phyloP scores from a whole-genome alignment of 2,888 invertebrate species.

The Eretmocerus hayati region DNA sequence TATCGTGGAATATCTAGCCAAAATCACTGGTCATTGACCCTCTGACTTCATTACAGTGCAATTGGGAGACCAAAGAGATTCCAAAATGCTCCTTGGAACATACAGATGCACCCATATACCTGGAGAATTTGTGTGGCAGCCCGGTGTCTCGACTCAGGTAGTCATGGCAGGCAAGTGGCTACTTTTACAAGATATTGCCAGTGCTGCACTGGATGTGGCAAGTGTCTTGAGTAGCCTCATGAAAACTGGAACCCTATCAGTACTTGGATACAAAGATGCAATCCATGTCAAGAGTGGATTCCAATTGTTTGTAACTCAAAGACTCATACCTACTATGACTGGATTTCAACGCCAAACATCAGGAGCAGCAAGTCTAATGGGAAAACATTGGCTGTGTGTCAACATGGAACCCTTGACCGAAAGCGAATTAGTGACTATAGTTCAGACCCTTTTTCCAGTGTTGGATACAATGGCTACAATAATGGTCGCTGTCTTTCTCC shows the following conservation, averaged over 20 bases:
- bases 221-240: constrained; percentile 78
- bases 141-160: constrained; percentile 86
- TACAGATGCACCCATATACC: constrained; percentile 94
- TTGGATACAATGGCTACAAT: constrained; percentile 66
- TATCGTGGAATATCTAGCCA: constrained; percentile 78
- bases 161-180: constrained; percentile 85
- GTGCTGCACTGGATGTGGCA: constrained; percentile 87
- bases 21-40: constrained; percentile 60
- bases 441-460: constrained; percentile 61
- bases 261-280: constrained; percentile 83
- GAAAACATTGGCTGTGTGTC: constrained; percentile 76
- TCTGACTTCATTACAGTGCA: constrained; percentile 75
- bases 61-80: constrained; percentile 93
- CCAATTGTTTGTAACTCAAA: constrained; percentile 86
- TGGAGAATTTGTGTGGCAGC: constrained; percentile 95
- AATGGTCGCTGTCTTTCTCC: constrained; percentile 76
- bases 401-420: constrained; percentile 72
- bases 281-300: constrained; percentile 78
- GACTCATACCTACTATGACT: constrained; percentile 32
- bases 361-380: constrained; percentile 61
- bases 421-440: constrained; percentile 66
- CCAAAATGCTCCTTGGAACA: constrained; percentile 87
- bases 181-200: constrained; percentile 90
- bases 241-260: constrained; percentile 72
- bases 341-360: constrained; percentile 44